Conservation (phyloP, 2,113 vertebrate species). For the Meles meles region DNA sequence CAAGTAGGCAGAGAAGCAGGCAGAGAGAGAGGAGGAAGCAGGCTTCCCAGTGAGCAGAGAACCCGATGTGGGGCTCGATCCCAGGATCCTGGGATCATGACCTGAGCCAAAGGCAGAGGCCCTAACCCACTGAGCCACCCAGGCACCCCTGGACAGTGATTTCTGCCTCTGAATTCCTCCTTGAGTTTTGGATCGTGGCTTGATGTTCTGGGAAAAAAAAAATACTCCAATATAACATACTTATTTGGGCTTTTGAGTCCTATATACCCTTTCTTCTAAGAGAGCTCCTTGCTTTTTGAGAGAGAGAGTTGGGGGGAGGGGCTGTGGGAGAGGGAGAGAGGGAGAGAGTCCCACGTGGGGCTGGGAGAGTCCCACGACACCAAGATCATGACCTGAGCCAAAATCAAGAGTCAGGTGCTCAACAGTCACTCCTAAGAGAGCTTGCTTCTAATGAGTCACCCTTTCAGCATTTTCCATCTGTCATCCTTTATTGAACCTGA, state of each 20-base stretch:
- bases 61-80: fast-evolving
- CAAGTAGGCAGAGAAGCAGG: no score
- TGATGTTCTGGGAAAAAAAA: background rate
- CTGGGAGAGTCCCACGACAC: background rate
- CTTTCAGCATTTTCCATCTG: background rate
- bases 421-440: background rate
- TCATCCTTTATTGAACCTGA: background rate
- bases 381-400: background rate
- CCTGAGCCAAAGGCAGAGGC: no score
- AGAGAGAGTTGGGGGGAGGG: background rate
- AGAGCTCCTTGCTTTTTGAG: background rate
- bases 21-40: no score
- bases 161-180: background rate
- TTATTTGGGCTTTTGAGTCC: background rate
- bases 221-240: background rate
- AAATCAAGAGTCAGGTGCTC: background rate
- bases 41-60: no score
- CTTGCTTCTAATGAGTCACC: background rate
- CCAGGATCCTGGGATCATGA: no score
- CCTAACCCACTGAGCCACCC: no score
- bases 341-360: background rate
- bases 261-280: background rate
- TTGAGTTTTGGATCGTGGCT: background rate
- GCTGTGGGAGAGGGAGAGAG: background rate
- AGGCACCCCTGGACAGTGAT: no score